Evolutionary conservation across 2,113 vertebrate genomes (phyloP).

Genomic region (Phalacrocorax aristotelis): DNA sequence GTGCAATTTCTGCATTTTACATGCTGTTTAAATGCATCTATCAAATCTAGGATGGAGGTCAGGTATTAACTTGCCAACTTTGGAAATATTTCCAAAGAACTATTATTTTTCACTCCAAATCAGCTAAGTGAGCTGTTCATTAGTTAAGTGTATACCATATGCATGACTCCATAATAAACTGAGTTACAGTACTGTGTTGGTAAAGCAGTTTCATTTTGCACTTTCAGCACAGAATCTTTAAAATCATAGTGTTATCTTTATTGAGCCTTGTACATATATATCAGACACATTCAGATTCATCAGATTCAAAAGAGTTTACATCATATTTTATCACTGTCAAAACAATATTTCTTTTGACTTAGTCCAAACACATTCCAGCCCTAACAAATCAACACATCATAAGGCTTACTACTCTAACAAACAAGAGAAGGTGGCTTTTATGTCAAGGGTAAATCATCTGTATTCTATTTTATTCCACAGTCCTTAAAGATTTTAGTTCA

Average conservation of each 20-base stretch:
- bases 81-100: not conserved
- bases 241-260: not conserved
- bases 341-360: not conserved
- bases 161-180: not conserved
- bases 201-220: not conserved
- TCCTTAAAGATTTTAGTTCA: not conserved
- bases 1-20: not conserved
- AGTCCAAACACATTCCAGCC: not conserved
- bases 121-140: not conserved
- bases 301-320: not conserved
- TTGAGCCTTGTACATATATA: rapidly evolving
- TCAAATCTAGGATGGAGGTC: not conserved
- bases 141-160: not conserved
- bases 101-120: not conserved
- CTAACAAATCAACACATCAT: not conserved
- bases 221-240: not conserved
- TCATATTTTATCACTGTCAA: not conserved
- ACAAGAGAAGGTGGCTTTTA: not conserved
- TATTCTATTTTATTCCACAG: not conserved
- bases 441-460: not conserved
- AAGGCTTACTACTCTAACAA: not conserved
- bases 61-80: not conserved
- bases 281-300: not conserved
- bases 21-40: not conserved
- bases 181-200: not conserved